Conservation (phyloP, 2,888 invertebrate genomes). For the Dryobota labecula region DNA sequence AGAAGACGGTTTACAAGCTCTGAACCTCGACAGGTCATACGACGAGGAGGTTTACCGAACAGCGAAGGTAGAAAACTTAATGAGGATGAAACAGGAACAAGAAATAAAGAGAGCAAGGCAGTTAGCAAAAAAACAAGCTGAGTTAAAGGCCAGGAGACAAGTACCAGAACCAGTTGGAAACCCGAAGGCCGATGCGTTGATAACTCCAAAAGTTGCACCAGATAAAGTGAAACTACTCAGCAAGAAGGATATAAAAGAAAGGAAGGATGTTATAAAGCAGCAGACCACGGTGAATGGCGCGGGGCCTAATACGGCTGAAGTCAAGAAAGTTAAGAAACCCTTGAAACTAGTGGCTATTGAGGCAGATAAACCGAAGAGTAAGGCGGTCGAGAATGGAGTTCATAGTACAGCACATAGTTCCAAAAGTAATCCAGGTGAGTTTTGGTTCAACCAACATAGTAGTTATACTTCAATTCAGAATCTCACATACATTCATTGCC, state of each 20-base stretch:
- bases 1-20: conserved; percentile 90
- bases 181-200: conserved; percentile 82
- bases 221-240: conserved; percentile 85
- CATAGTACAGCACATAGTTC: conserved; percentile 74
- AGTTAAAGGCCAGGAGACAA: conserved; percentile 77
- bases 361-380: conserved; percentile 76
- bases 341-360: conserved; percentile 77
- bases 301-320: conserved; percentile 73
- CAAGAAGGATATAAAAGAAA: conserved; percentile 85
- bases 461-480: background rate
- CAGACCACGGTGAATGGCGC: conserved; percentile 81
- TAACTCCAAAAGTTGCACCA: conserved; percentile 80
- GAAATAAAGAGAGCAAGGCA: conserved; percentile 82
- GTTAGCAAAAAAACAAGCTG: conserved; percentile 77
- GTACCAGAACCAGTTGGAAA: conserved; percentile 82
- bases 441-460: background rate
- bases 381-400: conserved; percentile 81
- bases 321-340: conserved; percentile 82
- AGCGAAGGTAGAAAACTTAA: conserved; percentile 88
- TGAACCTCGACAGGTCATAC: conserved; percentile 86
- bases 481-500: background rate
- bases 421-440: conserved; percentile 78
- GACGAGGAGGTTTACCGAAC: conserved; percentile 86
- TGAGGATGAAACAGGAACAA: conserved; percentile 85
- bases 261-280: conserved; percentile 83